phyloP scores from a whole-genome alignment of 2,113 vertebrate genomes.

The Heliornis fulica region DNA sequence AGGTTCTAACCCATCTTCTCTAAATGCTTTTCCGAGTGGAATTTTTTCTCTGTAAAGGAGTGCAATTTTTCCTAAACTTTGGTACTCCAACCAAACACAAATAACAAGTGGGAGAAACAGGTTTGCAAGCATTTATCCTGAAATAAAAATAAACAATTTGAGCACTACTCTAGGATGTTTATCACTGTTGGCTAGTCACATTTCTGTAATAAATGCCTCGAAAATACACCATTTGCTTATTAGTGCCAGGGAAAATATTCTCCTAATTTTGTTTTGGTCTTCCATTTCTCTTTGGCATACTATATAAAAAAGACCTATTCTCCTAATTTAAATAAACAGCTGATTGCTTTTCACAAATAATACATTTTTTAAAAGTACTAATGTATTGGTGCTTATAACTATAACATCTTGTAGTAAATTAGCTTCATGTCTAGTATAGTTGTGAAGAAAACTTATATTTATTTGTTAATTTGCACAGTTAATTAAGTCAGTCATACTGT shows the following conservation, averaged over 20 bases:
- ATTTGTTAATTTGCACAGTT: conserved; percentile 9
- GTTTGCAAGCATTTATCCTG: background rate
- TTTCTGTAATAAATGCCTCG: background rate
- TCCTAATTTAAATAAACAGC: background rate
- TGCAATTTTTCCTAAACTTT: background rate
- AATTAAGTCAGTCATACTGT: background rate
- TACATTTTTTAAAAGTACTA: no score
- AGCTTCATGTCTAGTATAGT: background rate
- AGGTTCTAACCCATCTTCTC: background rate
- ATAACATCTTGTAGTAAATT: background rate
- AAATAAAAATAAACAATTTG: background rate
- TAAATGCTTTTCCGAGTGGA: background rate
- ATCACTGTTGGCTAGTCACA: background rate
- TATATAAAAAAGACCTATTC: background rate
- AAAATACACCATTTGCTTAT: background rate
- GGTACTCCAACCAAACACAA: background rate
- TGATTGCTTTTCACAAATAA: conserved; percentile 7
- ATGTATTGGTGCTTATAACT: background rate
- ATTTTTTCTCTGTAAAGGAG: background rate
- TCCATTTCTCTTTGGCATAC: background rate
- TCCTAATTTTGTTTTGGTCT: background rate
- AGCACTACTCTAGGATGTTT: background rate
- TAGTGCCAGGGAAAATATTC: background rate
- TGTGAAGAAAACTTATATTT: background rate
- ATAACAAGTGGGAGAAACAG: background rate